A percentile compares a stretch with the other conserved stretches of the same genome.
Evolutionary conservation across 2,888 invertebrate genomes (phyloP).

Genomic region (Lottia gigantea): DNA sequence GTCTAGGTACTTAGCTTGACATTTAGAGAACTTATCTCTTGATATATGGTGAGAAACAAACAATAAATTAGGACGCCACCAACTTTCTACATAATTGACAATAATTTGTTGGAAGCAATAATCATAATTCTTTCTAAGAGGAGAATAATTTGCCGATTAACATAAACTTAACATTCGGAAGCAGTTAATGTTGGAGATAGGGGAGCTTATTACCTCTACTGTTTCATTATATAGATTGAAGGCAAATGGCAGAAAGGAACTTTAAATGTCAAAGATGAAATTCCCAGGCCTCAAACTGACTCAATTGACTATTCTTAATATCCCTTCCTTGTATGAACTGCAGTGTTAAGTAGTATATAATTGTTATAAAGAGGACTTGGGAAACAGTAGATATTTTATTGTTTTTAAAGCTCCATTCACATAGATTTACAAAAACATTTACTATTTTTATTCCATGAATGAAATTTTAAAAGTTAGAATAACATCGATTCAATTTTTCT

Average conservation of each 20-base stretch:
- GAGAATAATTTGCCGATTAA: constrained; percentile 9
- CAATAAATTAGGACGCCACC: not conserved
- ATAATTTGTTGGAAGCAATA: constrained; percentile 4
- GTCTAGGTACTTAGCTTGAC: too few species aligned
- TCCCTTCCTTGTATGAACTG: not conserved
- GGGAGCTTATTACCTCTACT: not conserved
- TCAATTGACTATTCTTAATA: not conserved
- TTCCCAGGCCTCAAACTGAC: constrained; percentile 20
- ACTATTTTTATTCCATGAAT: too few species aligned
- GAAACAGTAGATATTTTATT: too few species aligned
- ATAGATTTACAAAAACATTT: too few species aligned
- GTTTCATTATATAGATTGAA: constrained; percentile 12
- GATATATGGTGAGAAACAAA: not conserved
- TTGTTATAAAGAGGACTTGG: not conserved
- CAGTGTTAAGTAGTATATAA: constrained; percentile 2
- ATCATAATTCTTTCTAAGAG: constrained; percentile 8
- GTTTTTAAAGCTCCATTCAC: too few species aligned
- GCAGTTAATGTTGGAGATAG: constrained; percentile 5
- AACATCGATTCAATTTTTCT: too few species aligned
- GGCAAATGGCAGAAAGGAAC: constrained; percentile 25
- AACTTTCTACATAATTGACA: not conserved
- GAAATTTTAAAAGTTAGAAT: too few species aligned
- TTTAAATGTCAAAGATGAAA: constrained; percentile 23
- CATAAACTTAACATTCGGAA: constrained; percentile 10
- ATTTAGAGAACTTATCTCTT: too few species aligned